Evolutionary conservation across 2,797 vertebrate genomes (phyloP), one percentile per base, ranked within the genome.

Genomic region (Muraenolepis orangiensis): DNA sequence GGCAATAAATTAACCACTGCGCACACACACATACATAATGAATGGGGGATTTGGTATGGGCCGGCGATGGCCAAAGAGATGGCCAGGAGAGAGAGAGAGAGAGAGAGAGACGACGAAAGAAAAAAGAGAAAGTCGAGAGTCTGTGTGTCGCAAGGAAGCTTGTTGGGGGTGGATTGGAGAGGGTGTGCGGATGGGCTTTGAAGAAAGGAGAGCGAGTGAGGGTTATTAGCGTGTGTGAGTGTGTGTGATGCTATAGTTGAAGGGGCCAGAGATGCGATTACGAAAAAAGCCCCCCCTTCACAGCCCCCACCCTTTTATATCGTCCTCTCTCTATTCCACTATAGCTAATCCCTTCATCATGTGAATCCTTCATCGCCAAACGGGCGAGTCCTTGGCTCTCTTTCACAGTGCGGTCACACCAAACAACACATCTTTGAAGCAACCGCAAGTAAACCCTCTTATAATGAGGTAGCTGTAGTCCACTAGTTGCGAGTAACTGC

Each of bases 301-400:
- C 80, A 18, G 67, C 3, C 66, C 23, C n/a, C 51, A 73, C 72
- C 4, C 23, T 67, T 68, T 71, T 0, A 5, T 76, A 79, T 86
- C n/a, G n/a, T 82, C 78, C 40, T 72, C 80, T 80, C 83, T 40
- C 73, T 70, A 72, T 71, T 77, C 82, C 79, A 82, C 81, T 81
- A 75, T 77, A 85, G 82, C 86, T 86, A 86, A 88, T 88, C 85
- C 81, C 78, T 85, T 86, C 83, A 87, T 89, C 81, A 11, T 78
- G 79, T 86, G 81, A 87, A 87, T 85, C 80, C 46, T 40, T 87
- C 84, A 86, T 87, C 85, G 4, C 82, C 61, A 76, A 80, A 72
- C 77, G 51, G 81, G 79, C 75, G 23, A 81, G 78, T 1, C 16
- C 73, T 69, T 4, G 23, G 61, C 34, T 73, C 75, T 66, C 31